Conservation (phyloP, 2,888 invertebrate genomes). For the Chaetogeoica ovagalla region DNA sequence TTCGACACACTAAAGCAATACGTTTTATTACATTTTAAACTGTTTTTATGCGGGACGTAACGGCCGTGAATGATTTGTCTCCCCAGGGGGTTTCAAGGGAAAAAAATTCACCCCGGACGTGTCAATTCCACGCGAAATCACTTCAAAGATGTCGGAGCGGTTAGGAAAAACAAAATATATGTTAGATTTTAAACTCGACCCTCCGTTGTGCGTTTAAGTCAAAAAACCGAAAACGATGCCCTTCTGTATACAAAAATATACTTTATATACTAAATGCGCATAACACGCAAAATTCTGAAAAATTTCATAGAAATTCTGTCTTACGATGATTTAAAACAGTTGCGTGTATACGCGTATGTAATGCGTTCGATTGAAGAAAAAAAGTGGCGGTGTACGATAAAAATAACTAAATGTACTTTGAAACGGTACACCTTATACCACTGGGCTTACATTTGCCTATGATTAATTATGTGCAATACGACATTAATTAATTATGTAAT, state of each 20-base stretch:
- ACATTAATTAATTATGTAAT: no score
- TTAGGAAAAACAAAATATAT: slow-evolving; percentile 39
- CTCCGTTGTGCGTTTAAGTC: slow-evolving; percentile 23
- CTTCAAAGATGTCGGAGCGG: slow-evolving; percentile 48
- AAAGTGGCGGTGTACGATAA: neutral
- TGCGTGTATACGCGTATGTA: no score
- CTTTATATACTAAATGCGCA: no score
- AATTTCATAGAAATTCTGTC: slow-evolving; percentile 4
- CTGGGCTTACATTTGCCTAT: no score
- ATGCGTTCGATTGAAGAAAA: neutral
- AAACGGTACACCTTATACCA: neutral
- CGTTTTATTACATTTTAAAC: slow-evolving; percentile 53
- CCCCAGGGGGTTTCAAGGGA: slow-evolving; percentile 43
- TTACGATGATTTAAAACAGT: neutral
- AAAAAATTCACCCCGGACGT: slow-evolving; percentile 50
- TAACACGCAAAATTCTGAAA: neutral
- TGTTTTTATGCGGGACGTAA: slow-evolving; percentile 52
- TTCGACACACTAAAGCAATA: slow-evolving; percentile 39
- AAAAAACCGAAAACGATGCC: slow-evolving; percentile 30
- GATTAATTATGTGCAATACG: no score
- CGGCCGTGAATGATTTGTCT: slow-evolving; percentile 52
- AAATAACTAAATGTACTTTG: neutral
- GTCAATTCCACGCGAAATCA: slow-evolving; percentile 50
- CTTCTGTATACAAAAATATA: neutral
- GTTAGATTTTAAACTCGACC: slow-evolving; percentile 26